Base-by-base conservation (phyloP, 92 coral and sea anemone species). In the Scolanthus callimorphus region DNA sequence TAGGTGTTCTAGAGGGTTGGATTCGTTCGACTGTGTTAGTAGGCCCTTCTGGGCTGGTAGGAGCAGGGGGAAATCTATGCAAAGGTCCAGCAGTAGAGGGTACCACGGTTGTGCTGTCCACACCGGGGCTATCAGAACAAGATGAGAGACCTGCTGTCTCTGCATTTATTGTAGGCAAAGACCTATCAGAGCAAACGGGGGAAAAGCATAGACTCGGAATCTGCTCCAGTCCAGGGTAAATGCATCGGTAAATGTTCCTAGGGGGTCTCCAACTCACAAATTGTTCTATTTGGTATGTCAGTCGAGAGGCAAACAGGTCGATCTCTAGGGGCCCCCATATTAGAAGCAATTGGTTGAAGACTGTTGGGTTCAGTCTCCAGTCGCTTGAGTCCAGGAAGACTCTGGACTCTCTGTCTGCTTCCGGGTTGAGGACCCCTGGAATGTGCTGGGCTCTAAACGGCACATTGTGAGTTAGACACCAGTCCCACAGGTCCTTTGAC, bases 221-320 rank as follows among this genome's bases (percentile, higher is more conserved):
- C 65, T 43, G 51, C 48, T 38, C 80, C 80, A 73, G 38, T 48
- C 65, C 64, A 54, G 68, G 20, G 76, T 59, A 58, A 66, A 59
- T 21, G 82, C 69, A 67, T 76, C 82, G 27, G 31, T 55, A 45
- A 55, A 66, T n/a, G n/a, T n/a, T n/a, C n/a, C n/a, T n/a, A n/a
- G n/a, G n/a, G 25, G 82, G 83, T 22, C 51, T 68, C 77, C 59
- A 60, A 20, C 77, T 77, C 51, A 77, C 64, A 69, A 77, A 77
- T 11, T 65, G 30, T 23, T 62, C 52, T 2, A 64, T 64, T 57
- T 72, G 64, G n/a, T 31, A 31, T 58, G 74, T 72, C 17, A 73
- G 51, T 29, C 74, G 58, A 45, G 73, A 53, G 29, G 79, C 79
- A 63, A 78, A 78, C 13, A 78, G 58, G 39, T 71, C 90, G 19